phyloP scores from a whole-genome alignment of 2,888 invertebrate species.

The Calephelis perditalis region DNA sequence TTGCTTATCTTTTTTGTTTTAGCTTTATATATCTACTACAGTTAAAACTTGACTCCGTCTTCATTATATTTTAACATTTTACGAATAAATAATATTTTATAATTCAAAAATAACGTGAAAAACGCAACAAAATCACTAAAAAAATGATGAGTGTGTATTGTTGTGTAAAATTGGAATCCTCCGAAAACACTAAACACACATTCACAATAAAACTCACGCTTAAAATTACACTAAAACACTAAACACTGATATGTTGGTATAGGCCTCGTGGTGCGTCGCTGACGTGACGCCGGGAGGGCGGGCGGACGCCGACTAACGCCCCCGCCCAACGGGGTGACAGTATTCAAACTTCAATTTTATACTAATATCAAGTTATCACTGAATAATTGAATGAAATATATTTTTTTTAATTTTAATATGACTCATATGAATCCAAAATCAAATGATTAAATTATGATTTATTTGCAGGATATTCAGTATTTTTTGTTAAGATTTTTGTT shows the following conservation, averaged over 20 bases:
- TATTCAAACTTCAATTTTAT: neutral
- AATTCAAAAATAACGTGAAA: neutral
- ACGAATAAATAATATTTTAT: too few relatives aligned
- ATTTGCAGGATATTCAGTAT: too few relatives aligned
- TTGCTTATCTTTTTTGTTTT: too few relatives aligned
- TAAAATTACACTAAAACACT: conserved; percentile 30
- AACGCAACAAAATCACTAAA: neutral
- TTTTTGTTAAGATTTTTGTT: too few relatives aligned
- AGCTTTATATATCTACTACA: too few relatives aligned
- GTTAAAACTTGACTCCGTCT: too few relatives aligned
- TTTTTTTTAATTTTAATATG: neutral
- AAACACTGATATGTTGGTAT: conserved; percentile 61
- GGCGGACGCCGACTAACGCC: conserved; percentile 58
- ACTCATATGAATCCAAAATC: too few relatives aligned
- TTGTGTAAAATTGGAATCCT: conserved; percentile 2
- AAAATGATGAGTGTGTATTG: neutral
- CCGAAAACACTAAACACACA: conserved; percentile 13
- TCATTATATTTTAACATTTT: too few relatives aligned
- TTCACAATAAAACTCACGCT: conserved; percentile 24
- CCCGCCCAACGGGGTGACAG: conserved; percentile 26
- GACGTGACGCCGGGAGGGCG: conserved; percentile 33
- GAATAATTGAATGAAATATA: neutral
- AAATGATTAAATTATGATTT: too few relatives aligned
- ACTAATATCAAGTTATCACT: neutral
- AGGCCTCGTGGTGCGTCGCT: conserved; percentile 42